Evolutionary conservation across 2,113 vertebrate genomes (phyloP), one percentile per base, ranked within the genome.

Genomic region (Plecotus auritus): DNA sequence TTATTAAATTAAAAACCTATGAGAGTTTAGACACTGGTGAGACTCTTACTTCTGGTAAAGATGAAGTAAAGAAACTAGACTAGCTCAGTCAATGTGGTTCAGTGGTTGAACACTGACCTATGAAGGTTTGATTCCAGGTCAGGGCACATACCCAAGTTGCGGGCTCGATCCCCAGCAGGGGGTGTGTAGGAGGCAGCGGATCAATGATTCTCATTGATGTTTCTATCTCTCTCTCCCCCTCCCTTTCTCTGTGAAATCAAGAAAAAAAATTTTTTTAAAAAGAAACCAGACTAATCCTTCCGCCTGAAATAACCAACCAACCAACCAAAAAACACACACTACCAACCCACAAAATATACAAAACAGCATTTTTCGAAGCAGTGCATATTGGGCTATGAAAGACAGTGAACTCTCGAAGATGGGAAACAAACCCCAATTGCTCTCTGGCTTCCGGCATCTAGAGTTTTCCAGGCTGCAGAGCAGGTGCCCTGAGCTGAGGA

Each of bases 391-490:
- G 51, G 32, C 72, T 37, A 6, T 10, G 14, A 64, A 35, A 59
- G 35, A 51, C 17, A 47, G 45, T 26, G 30, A 4, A 26, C 76
- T 32, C 35, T 9, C 59, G 35, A 26, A 20, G 80, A 26, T 0
- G 2, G 35, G 2, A 76, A 72, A 73, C 64, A 17, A 18, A 22
- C 26, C 3, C 9, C 3, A 7, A 7, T 4, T 4, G 2, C 28
- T 54, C 28, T 64, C 4, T 4, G 1, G 77, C 10, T 42, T 22
- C 51, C 47, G 0, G 1, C 0, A 2, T 2, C 30, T 7, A 51
- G 32, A 16, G 4, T 14, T 76, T 76, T 69, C 26, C 9, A 61
- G 81, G 64, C 51, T 26, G 42, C 1, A 0, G 37, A 14, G 30
- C 7, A 26, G 35, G 37, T 16, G 12, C 6, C 9, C 12, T 0